phyloP scores from a whole-genome alignment of 2,797 vertebrate species.

The Rhinoraja longicauda region DNA sequence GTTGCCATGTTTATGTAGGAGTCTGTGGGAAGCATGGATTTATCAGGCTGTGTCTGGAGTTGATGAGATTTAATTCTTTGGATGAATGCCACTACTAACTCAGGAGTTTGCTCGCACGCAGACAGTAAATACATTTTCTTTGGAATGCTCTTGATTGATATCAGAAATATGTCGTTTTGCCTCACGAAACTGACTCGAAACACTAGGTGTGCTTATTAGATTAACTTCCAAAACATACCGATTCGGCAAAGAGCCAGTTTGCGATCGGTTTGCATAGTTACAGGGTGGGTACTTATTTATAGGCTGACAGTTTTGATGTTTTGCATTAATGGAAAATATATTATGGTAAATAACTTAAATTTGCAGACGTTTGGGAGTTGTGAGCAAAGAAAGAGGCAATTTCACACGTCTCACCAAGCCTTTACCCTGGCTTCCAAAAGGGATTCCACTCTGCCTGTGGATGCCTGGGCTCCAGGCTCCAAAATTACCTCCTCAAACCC shows the following conservation, averaged over 20 bases:
- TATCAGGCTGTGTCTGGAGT: background rate
- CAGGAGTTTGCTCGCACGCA: background rate
- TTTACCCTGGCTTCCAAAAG: too few relatives aligned
- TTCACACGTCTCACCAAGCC: background rate
- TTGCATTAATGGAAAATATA: background rate
- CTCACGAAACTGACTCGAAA: background rate
- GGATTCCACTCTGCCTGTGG: background rate
- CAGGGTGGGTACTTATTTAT: too few relatives aligned
- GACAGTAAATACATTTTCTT: background rate
- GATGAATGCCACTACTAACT: background rate
- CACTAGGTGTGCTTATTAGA: background rate
- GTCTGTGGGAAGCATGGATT: background rate
- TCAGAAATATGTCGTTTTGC: background rate
- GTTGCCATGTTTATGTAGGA: background rate
- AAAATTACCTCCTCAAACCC: background rate
- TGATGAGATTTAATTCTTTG: background rate
- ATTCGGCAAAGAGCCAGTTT: background rate
- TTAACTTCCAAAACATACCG: background rate
- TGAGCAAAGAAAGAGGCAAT: background rate
- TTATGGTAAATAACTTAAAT: background rate
- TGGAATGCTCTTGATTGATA: background rate
- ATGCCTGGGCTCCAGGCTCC: too few relatives aligned
- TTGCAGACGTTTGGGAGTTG: background rate
- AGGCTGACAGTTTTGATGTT: background rate
- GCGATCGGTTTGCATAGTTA: background rate